phyloP scores from a whole-genome alignment of 2,797 vertebrate species.

The Pangasius mekongensis region DNA sequence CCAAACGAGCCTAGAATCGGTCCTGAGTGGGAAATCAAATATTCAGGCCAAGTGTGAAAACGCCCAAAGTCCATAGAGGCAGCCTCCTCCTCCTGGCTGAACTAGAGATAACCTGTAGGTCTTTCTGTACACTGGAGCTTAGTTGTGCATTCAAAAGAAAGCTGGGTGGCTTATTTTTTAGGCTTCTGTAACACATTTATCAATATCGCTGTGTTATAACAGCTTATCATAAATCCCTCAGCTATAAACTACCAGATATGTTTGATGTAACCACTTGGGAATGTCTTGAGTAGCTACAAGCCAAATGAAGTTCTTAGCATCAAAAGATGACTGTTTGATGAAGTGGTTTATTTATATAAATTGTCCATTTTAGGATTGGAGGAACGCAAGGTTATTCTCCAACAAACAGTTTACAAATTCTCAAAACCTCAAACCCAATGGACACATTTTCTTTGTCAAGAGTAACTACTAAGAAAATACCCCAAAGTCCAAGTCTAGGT shows the following conservation, averaged over 20 bases:
- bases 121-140: neutral
- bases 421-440: neutral
- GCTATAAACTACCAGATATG: slow-evolving; percentile 23
- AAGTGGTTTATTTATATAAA: slow-evolving; percentile 1
- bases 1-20: neutral
- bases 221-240: slow-evolving; percentile 11
- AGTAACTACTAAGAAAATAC: slow-evolving; percentile 3
- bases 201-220: slow-evolving; percentile 1
- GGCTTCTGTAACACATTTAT: slow-evolving; percentile 31
- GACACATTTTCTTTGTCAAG: neutral
- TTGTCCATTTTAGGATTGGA: neutral
- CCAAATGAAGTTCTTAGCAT: neutral
- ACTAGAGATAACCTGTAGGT: neutral
- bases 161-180: slow-evolving; percentile 30
- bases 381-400: neutral
- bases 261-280: slow-evolving; percentile 15
- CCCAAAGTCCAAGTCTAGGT: neutral
- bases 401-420: neutral
- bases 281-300: slow-evolving; percentile 8
- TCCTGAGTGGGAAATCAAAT: neutral
- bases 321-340: neutral
- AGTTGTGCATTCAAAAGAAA: neutral
- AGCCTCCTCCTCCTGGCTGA: slow-evolving; percentile 4
- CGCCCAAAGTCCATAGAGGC: neutral
- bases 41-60: neutral